These are phyloP conservation scores for Emberiza fucata DNA, from an alignment of 2,113 vertebrate species.

Conservation along the genomic window DNA sequence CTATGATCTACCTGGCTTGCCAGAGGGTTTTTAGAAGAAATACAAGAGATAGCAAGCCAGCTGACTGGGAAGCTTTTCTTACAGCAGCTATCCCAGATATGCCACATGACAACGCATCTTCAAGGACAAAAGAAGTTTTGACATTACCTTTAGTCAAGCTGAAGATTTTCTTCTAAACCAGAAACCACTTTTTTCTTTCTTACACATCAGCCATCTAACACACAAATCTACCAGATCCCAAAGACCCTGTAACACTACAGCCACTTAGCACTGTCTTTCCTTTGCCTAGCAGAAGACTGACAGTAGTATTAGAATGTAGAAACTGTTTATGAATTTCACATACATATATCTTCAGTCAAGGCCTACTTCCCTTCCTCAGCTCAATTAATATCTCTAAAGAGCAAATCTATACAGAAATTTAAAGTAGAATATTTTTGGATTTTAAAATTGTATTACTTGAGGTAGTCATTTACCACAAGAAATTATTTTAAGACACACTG, in stretches of 20 bases:
- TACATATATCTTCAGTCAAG: background rate
- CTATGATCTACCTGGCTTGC: background rate
- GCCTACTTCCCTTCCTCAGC: background rate
- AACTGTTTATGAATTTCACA: background rate
- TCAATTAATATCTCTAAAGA: background rate
- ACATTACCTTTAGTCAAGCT: background rate
- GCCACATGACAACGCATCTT: background rate
- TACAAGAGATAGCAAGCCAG: background rate
- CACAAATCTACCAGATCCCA: background rate
- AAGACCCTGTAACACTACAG: background rate
- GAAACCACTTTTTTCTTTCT: background rate
- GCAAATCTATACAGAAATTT: background rate
- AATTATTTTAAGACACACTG: background rate
- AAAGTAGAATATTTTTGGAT: background rate
- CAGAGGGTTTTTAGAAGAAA: background rate
- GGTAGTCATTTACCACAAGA: background rate
- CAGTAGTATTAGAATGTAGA: background rate
- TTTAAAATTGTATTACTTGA: background rate
- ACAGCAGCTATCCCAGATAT: conserved; percentile 12
- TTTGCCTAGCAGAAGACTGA: background rate
- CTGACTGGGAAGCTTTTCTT: background rate
- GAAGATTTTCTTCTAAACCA: conserved; percentile 6
- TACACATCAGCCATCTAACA: background rate
- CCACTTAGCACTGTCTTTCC: background rate
- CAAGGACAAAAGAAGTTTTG: background rate